A percentile compares a stretch with the other conserved stretches of the same genome.
Evolutionary conservation across 2,888 invertebrate genomes (phyloP).

Genomic region (Xestobium rufovillosum): DNA sequence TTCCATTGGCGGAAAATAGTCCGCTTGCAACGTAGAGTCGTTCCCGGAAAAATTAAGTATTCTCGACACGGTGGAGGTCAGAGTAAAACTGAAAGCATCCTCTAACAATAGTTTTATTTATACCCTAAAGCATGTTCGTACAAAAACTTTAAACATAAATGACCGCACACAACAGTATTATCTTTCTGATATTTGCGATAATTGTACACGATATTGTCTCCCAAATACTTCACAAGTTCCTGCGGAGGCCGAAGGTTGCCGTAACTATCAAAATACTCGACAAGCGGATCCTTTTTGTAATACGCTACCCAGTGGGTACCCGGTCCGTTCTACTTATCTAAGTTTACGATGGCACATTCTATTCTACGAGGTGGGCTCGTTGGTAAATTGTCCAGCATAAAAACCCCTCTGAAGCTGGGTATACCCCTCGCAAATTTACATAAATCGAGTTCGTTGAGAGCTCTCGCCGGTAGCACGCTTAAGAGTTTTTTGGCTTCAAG

Average conservation of each 20-base stretch:
- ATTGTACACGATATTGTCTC: slow-evolving; percentile 2
- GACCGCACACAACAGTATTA: slow-evolving; percentile 12
- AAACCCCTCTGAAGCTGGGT: slow-evolving; percentile 28
- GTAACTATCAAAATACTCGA: neutral
- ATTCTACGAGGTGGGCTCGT: neutral
- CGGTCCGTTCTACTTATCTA: neutral
- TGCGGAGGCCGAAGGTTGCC: slow-evolving; percentile 4
- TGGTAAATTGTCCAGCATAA: slow-evolving; percentile 1
- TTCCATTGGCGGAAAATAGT: slow-evolving; percentile 20
- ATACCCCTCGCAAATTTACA: slow-evolving; percentile 26
- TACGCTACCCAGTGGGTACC: slow-evolving; percentile 8
- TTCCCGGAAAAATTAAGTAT: slow-evolving; percentile 22
- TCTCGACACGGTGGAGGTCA: slow-evolving; percentile 19
- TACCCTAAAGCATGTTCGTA: slow-evolving; percentile 15
- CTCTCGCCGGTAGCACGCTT: slow-evolving; percentile 24
- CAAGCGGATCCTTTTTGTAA: neutral
- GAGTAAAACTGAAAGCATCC: slow-evolving; percentile 13
- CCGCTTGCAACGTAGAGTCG: slow-evolving; percentile 18
- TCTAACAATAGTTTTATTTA: slow-evolving; percentile 8
- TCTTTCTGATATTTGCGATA: slow-evolving; percentile 15
- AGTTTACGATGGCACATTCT: slow-evolving; percentile 6
- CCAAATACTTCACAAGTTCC: slow-evolving; percentile 5
- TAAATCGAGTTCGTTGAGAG: slow-evolving; percentile 31
- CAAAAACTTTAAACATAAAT: slow-evolving; percentile 9
- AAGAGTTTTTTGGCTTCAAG: slow-evolving; percentile 21